These are phyloP conservation scores for Microtus pennsylvanicus DNA, from an alignment of 2,113 vertebrate species.

Conservation along the genomic window DNA sequence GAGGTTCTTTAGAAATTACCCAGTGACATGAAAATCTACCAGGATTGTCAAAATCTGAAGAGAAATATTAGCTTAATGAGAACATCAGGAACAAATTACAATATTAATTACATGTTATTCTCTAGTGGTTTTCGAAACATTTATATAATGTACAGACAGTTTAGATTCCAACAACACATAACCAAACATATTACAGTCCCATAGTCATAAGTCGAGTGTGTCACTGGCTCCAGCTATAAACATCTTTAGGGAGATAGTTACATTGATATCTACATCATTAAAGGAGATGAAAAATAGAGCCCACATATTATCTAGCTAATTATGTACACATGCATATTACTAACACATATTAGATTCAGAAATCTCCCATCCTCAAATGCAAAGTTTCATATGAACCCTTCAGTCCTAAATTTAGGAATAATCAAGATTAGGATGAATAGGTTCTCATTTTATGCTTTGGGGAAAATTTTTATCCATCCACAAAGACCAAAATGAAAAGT, in stretches of 20 bases:
- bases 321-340: neutral
- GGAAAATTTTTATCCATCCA: neutral
- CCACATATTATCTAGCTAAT: neutral
- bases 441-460: neutral
- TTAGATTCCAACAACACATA: neutral
- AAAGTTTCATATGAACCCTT: neutral
- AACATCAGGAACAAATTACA: neutral
- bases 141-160: neutral
- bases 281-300: neutral
- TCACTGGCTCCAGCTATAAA: neutral
- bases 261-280: neutral
- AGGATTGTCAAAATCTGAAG: neutral
- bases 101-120: neutral
- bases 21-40: neutral
- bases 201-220: neutral
- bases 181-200: neutral
- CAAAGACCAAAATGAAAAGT: neutral
- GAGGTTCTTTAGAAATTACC: neutral
- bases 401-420: neutral
- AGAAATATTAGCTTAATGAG: neutral
- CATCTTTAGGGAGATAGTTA: neutral
- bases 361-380: no score
- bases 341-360: neutral
- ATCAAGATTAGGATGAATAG: accelerated
- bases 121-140: neutral